Evolutionary conservation across 2,888 invertebrate genomes (phyloP).

Genomic region (Muscina levida): DNA sequence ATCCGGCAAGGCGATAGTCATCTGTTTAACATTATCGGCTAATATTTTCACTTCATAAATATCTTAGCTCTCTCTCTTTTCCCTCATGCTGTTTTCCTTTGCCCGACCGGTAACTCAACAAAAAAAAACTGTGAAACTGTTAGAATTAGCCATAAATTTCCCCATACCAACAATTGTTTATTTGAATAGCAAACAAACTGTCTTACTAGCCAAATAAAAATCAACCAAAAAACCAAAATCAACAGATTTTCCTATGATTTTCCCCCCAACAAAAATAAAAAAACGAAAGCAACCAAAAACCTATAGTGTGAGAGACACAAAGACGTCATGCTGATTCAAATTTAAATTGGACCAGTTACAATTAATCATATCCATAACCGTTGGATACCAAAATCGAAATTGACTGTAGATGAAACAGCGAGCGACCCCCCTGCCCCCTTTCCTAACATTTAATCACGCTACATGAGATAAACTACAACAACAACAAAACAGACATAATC

Average conservation of each 20-base stretch:
- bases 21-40: conserved; percentile 19
- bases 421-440: neutral
- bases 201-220: neutral
- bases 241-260: conserved; percentile 21
- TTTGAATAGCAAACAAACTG: conserved; percentile 23
- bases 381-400: conserved; percentile 17
- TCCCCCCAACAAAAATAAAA: neutral
- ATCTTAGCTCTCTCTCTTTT: neutral
- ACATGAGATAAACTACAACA: conserved; percentile 58
- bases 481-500: conserved; percentile 8
- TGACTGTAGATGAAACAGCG: neutral
- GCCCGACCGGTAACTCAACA: neutral
- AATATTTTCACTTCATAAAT: conserved; percentile 40
- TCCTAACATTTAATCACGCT: conserved; percentile 30
- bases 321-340: conserved; percentile 37
- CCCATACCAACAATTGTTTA: conserved; percentile 32
- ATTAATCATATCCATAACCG: conserved; percentile 49
- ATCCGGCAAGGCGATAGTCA: neutral
- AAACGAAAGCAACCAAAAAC: neutral
- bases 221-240: neutral
- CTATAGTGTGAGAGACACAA: neutral
- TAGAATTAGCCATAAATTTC: conserved; percentile 31
- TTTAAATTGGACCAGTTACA: conserved; percentile 44
- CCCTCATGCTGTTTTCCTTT: too few species aligned
- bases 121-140: conserved; percentile 1